A percentile compares a stretch with the other conserved stretches of the same genome.
Conservation (phyloP, 2,113 vertebrate genomes). For the Oncorhynchus keta region DNA sequence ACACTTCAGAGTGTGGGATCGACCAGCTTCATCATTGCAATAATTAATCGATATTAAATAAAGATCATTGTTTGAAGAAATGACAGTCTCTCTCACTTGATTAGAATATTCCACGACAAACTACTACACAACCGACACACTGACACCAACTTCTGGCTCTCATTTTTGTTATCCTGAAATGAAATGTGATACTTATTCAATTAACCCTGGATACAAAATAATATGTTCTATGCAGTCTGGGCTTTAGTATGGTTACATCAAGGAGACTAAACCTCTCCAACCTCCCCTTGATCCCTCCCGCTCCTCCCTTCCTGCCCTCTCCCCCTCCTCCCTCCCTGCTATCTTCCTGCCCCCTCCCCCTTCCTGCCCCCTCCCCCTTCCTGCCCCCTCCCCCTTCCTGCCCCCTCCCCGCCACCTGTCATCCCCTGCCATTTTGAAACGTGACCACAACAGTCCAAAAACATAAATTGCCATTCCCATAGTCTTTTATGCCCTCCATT, state of each 20-base stretch:
- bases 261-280: neutral
- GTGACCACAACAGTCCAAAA: conserved; percentile 4
- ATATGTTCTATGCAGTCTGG: neutral
- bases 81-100: no score
- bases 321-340: neutral
- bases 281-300: neutral
- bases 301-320: conserved; percentile 17
- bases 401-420: conserved; percentile 9
- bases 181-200: neutral
- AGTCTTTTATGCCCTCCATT: neutral
- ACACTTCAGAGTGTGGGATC: no score
- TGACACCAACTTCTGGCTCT: neutral
- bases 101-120: no score
- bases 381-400: neutral
- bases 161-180: neutral
- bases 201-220: neutral
- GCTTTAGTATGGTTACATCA: neutral
- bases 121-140: no score
- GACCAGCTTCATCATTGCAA: no score
- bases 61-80: no score
- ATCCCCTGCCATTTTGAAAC: conserved; percentile 34
- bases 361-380: conserved; percentile 4
- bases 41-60: no score
- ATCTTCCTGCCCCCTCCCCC: neutral
- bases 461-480: neutral